phyloP scores from a whole-genome alignment of 2,797 vertebrate genomes.

The Buphagus erythrorhynchus region DNA sequence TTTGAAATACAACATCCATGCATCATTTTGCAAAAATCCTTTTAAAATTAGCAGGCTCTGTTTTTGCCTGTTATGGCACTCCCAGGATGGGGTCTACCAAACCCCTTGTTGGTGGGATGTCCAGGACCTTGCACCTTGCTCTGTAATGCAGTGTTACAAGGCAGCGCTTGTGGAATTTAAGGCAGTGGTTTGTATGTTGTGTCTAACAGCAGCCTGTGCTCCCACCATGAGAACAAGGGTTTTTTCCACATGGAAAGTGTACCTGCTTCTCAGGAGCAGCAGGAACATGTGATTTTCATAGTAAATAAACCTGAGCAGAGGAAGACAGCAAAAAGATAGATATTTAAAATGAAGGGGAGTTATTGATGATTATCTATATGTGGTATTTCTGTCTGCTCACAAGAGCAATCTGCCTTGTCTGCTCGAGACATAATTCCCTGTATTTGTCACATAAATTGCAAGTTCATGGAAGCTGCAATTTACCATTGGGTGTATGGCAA shows the following conservation, averaged over 20 bases:
- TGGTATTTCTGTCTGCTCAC: neutral
- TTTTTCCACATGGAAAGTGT: neutral
- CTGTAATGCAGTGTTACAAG: neutral
- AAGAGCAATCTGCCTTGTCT: neutral
- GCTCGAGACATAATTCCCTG: neutral
- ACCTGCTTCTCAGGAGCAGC: neutral
- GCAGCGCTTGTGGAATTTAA: accelerated
- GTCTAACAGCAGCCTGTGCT: neutral
- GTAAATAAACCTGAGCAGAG: neutral
- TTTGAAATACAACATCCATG: neutral
- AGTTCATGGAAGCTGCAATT: neutral
- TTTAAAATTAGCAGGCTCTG: neutral
- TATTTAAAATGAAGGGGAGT: neutral
- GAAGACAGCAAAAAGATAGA: neutral
- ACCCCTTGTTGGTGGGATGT: neutral
- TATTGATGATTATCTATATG: neutral
- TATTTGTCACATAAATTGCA: neutral
- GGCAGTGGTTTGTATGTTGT: accelerated
- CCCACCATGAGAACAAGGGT: neutral
- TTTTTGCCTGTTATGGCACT: neutral
- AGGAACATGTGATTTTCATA: neutral
- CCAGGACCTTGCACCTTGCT: neutral
- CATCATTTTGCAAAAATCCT: neutral
- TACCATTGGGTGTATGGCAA: neutral
- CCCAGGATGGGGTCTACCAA: neutral